A percentile compares a stretch with the other conserved stretches of the same genome.
These are phyloP conservation scores for Sialis fuliginosa DNA, from an alignment of 2,888 invertebrate species.

Conservation along the genomic window DNA sequence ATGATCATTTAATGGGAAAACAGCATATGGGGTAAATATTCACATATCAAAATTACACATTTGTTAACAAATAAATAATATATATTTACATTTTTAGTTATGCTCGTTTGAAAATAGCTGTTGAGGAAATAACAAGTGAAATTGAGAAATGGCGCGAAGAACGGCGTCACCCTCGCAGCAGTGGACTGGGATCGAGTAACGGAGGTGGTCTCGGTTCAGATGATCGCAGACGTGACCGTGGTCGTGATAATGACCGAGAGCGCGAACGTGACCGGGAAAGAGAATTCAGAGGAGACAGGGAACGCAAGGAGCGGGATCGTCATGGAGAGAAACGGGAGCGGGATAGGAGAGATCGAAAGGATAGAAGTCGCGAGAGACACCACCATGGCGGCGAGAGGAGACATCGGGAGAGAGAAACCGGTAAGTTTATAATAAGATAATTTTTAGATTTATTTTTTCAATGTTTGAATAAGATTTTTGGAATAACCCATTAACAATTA, in stretches of 20 bases:
- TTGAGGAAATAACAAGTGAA: conserved; percentile 43
- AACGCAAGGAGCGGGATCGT: conserved; percentile 6
- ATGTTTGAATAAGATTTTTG: conserved; percentile 13
- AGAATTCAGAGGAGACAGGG: conserved; percentile 9
- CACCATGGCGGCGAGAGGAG: conserved; percentile 9
- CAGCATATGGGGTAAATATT: conserved; percentile 81
- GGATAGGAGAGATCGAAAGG: conserved; percentile 11
- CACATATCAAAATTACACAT: not conserved
- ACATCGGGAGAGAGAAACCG: conserved; percentile 9
- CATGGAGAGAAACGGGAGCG: conserved; percentile 9
- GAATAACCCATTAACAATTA: not conserved
- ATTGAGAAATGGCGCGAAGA: conserved; percentile 41
- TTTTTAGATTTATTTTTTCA: conserved; percentile 12
- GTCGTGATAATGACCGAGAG: conserved; percentile 21
- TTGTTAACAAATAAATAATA: not conserved
- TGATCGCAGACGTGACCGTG: conserved; percentile 22
- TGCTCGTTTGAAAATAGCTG: conserved; percentile 48
- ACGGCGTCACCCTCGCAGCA: conserved; percentile 11
- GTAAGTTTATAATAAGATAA: conserved; percentile 2
- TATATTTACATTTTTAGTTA: conserved; percentile 25
- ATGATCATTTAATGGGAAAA: conserved; percentile 96
- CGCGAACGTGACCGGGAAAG: conserved; percentile 21
- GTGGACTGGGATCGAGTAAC: conserved; percentile 12
- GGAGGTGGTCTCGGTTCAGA: conserved; percentile 15
- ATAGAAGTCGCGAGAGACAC: conserved; percentile 14